A percentile compares a stretch with the other conserved stretches of the same genome.
Conservation (phyloP, 2,797 vertebrate genomes). For the Rhinatrema bivittatum region DNA sequence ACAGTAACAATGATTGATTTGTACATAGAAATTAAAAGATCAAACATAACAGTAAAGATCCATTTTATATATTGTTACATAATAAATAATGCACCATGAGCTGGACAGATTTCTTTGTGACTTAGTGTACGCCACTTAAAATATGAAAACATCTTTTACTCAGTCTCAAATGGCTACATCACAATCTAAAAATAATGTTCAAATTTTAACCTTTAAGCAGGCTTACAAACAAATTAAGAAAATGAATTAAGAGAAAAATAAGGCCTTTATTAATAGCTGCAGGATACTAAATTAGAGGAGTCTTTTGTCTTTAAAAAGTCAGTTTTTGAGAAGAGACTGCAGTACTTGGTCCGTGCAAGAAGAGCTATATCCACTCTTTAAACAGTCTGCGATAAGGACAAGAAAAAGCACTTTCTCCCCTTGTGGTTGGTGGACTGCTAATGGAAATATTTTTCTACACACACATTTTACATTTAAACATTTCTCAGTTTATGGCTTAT, state of each 20-base stretch:
- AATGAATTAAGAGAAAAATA: constrained; percentile 65
- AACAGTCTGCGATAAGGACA: constrained; percentile 21
- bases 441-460: no score
- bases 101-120: constrained; percentile 19
- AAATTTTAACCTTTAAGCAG: constrained; percentile 33
- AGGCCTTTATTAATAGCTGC: constrained; percentile 59
- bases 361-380: constrained; percentile 22
- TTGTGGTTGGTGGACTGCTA: constrained; percentile 40
- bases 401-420: constrained; percentile 39
- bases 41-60: constrained; percentile 38
- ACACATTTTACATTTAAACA: no score
- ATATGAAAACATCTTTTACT: constrained; percentile 31
- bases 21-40: constrained; percentile 64
- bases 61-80: constrained; percentile 42
- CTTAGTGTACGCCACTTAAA: constrained; percentile 16
- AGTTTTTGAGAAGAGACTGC: constrained; percentile 13
- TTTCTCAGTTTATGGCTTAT: constrained; percentile 32
- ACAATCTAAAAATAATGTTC: constrained; percentile 28
- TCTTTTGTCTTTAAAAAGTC: constrained; percentile 12
- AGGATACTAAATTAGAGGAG: constrained; percentile 32
- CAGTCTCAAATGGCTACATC: constrained; percentile 46
- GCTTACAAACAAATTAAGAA: constrained; percentile 50
- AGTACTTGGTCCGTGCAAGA: constrained; percentile 55
- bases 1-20: constrained; percentile 68
- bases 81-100: constrained; percentile 52